A percentile compares a stretch with the other conserved stretches of the same genome.
Evolutionary conservation across 2,113 vertebrate genomes (phyloP).

Genomic region (Penelope pileata): DNA sequence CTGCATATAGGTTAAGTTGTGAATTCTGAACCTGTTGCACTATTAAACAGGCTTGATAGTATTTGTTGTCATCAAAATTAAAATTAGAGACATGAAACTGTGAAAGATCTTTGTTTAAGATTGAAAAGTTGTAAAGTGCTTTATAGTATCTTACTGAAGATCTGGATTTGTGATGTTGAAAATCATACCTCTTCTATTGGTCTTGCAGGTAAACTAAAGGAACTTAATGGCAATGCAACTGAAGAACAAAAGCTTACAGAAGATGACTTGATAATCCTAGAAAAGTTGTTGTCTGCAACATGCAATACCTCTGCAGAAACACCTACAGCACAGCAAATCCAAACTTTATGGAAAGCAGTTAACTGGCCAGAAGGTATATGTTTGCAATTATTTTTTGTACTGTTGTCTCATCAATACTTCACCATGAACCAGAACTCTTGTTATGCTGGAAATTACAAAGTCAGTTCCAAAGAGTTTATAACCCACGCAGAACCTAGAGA

Average conservation of each 20-base stretch:
- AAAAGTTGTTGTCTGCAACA: conserved; percentile 81
- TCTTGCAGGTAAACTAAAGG: conserved; percentile 88
- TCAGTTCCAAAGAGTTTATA: neutral
- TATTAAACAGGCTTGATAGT: neutral
- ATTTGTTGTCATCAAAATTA: neutral
- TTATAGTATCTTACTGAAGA: neutral
- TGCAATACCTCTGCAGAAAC: conserved; percentile 77
- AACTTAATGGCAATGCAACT: conserved; percentile 80
- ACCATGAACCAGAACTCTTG: neutral
- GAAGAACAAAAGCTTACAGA: conserved; percentile 82
- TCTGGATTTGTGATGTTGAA: neutral
- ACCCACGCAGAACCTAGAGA: neutral
- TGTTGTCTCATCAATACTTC: neutral
- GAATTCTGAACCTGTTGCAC: neutral
- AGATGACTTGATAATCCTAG: conserved; percentile 80
- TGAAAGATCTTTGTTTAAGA: neutral
- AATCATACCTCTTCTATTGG: neutral
- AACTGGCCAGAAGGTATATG: conserved; percentile 92
- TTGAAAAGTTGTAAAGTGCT: too few species aligned
- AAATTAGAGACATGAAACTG: neutral
- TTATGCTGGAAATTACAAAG: neutral
- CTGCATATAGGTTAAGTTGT: neutral
- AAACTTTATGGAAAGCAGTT: conserved; percentile 89
- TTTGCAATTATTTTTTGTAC: neutral
- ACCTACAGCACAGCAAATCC: conserved; percentile 86